Evolutionary conservation across 2,113 vertebrate genomes (phyloP), one percentile per base, ranked within the genome.

Genomic region (Antechinus flavipes): DNA sequence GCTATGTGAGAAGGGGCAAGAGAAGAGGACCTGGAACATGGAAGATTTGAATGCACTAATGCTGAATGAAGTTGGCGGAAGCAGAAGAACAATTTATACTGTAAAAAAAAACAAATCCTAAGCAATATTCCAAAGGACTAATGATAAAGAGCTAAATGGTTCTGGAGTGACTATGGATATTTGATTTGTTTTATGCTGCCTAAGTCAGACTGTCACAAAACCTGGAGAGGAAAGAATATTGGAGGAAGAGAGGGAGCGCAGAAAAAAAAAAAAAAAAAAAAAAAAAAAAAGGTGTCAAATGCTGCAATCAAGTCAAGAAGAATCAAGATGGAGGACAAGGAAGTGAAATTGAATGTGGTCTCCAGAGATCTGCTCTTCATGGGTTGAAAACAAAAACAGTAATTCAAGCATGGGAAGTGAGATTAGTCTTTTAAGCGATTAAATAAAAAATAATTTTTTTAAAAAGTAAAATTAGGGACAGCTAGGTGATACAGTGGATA

Each of bases 221-320:
- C n/a, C 14, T 27, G 11, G 12, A 76, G 35, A n/a, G 61, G 35
- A 76, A 84, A 84, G 7, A 84, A 19, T 84, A 84, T 42, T 42
- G 35, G 35, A 14, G 12, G 35, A 12, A 5, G 1, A 26, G 19
- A 10, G 9, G 10, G 2, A 7, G 4, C 12, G 3, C 35, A 14
- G 50, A 52, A 9, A 52, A 52, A 52, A 42, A 42, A 42, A 42
- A 42, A 52, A 52, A 52, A 42, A 42, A 42, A 42, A 42, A 52
- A 52, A 52, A 9, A 52, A 52, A 52, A 49, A 27, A 68, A 68
- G 30, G 12, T 42, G n/a, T 22, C 35, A 42, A 42, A 84, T 84
- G 19, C n/a, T 84, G n/a, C 68, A 42, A 84, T 42, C 16, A 8
- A 42, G 16, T 84, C 16, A 84, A 84, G 30, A 76, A n/a, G 61